Conservation (phyloP, 2,113 vertebrate species). For the Tamias sibiricus region DNA sequence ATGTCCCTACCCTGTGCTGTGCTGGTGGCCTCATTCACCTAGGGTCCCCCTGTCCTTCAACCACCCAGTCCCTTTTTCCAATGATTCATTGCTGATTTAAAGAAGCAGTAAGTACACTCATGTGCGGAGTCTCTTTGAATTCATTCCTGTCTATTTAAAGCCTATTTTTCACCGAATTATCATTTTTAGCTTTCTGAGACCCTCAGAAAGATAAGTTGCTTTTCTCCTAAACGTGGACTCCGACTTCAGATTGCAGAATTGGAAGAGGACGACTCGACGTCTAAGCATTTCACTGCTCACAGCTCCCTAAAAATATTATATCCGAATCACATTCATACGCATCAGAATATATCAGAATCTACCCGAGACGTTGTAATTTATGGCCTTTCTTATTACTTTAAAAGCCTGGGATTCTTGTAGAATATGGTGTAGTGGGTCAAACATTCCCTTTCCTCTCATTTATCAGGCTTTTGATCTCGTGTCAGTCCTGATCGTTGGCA, state of each 20-base stretch:
- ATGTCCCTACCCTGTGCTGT: accelerated
- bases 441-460: constrained; percentile 95
- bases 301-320: constrained; percentile 69
- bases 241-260: neutral
- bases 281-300: neutral
- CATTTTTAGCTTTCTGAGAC: constrained; percentile 49
- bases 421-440: constrained; percentile 92
- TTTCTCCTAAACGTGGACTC: neutral
- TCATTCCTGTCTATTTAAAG: constrained; percentile 49
- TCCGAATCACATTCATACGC: constrained; percentile 61
- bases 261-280: neutral
- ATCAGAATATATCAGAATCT: constrained; percentile 80
- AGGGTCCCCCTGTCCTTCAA: neutral
- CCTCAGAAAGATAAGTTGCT: constrained; percentile 58
- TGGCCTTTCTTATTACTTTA: constrained; percentile 92
- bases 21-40: neutral
- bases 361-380: constrained; percentile 85
- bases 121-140: constrained; percentile 49
- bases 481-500: constrained; percentile 91
- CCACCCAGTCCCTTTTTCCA: neutral
- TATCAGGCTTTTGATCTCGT: constrained; percentile 96
- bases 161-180: constrained; percentile 44
- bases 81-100: neutral
- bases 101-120: neutral
- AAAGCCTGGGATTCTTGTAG: constrained; percentile 93